These are phyloP conservation scores for Hyaena hyaena DNA, from an alignment of 2,113 vertebrate species.

Conservation along the genomic window DNA sequence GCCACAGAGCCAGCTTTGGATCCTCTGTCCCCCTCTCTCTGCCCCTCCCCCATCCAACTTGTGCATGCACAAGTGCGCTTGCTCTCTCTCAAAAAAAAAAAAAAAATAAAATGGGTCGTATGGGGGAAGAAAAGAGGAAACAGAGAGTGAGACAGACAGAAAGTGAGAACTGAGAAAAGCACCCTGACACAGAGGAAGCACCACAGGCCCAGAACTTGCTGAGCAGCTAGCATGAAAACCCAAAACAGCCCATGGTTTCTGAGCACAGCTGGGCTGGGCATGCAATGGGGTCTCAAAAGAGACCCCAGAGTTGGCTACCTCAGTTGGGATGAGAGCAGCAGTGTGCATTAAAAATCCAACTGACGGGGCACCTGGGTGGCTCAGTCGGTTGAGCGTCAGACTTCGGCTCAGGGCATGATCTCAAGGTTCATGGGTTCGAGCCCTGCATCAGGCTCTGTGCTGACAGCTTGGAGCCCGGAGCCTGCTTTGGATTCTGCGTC, in stretches of 20 bases:
- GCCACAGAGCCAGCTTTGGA: no score
- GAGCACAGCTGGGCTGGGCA: neutral
- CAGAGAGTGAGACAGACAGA: neutral
- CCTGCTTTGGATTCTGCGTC: neutral
- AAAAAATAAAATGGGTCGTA: neutral
- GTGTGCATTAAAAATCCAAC: neutral
- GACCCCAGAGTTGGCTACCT: neutral
- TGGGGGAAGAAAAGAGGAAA: neutral
- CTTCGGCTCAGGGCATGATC: neutral
- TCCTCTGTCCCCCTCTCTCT: no score
- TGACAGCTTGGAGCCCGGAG: neutral
- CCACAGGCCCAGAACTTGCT: rapidly evolving
- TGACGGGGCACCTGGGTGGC: neutral
- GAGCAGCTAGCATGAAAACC: rapidly evolving
- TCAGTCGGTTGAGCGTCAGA: neutral
- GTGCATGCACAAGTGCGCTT: rapidly evolving
- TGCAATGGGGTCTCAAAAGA: neutral
- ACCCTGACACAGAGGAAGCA: no score
- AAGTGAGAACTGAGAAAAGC: neutral
- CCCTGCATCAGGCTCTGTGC: rapidly evolving
- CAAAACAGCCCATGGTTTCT: rapidly evolving
- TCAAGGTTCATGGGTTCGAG: neutral
- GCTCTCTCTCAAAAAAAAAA: no score
- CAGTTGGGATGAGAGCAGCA: neutral
- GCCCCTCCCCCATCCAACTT: no score